These are phyloP conservation scores for Meiosimyza decipiens DNA, from an alignment of 2,888 invertebrate genomes.

Conservation along the genomic window DNA sequence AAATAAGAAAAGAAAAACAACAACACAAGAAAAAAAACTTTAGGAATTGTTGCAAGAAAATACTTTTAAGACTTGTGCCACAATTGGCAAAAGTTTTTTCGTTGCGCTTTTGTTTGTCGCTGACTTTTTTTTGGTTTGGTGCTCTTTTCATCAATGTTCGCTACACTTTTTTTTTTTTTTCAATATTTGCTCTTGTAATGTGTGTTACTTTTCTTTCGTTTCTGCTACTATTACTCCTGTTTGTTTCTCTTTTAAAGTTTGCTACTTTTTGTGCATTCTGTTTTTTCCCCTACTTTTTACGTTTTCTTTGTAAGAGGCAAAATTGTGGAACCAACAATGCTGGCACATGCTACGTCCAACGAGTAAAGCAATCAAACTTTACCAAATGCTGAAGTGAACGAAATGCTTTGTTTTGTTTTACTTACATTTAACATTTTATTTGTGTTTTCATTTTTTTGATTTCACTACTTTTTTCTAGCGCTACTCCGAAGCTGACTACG, in stretches of 20 bases:
- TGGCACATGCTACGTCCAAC: not conserved
- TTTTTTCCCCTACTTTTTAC: not conserved
- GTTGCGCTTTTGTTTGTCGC: too few relatives aligned
- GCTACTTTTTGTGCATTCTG: not conserved
- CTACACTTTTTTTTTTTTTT: too few relatives aligned
- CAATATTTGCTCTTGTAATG: not conserved
- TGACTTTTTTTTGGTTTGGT: too few relatives aligned
- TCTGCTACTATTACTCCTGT: not conserved
- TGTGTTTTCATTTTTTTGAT: constrained; percentile 18
- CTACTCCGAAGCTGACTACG: not conserved
- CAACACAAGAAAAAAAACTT: not conserved
- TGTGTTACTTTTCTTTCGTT: too few relatives aligned
- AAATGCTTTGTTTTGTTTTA: constrained; percentile 20
- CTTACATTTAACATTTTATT: not conserved
- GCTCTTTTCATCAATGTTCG: too few relatives aligned
- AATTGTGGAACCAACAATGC: not conserved
- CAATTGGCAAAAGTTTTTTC: too few relatives aligned
- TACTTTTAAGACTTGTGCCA: not conserved
- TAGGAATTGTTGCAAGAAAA: not conserved
- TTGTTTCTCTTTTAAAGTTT: not conserved
- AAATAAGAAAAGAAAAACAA: not conserved
- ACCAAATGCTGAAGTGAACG: not conserved
- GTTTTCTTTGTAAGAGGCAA: not conserved
- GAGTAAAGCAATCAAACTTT: constrained; percentile 13
- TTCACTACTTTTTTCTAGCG: not conserved